Base-by-base conservation (phyloP, 2,888 invertebrate species). In the Trachelus tabidus region DNA sequence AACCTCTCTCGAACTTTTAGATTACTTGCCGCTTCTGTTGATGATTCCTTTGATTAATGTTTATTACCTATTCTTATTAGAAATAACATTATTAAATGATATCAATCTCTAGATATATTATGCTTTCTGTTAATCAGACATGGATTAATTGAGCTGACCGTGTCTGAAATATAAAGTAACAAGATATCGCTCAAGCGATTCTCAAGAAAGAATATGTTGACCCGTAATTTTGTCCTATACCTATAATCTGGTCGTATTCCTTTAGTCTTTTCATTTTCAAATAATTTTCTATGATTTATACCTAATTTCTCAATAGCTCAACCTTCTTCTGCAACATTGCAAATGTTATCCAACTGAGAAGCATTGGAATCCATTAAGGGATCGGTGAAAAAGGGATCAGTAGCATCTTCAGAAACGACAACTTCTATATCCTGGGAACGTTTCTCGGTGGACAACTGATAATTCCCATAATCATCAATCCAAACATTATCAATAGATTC, bases 401-500 rank as follows among this genome's bases (percentile, higher is more conserved):
- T 35, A 35, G 23, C 12, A 15, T 35, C 37, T 71, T 85, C 84
- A 31, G 84, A 77, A 3, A 77, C 77, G 75, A 81, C 82, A 0
- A 77, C 73, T 12, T 79, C 83, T 34, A 81, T 78, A 73, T 80
- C 82, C 11, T 81, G 77, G 37, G 78, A 15, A 71, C 11, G 12
- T 34, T 71, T 37, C 35, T 30, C 33, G 6, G 35, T 35, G 11
- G 33, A 34, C 30, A 74, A 74, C 12, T 74, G 74, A 74, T 34
- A 33, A 35, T 37, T 37, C 23, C 31, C 76, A 68, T 84, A 86
- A 77, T 87, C 83, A 37, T 84, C 79, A 30, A 86, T 81, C 85
- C 87, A 86, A n/a, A 83, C 84, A 34, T 88, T 86, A 33, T 85
- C 81, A 37, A 87, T 84, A 0, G 85, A 83, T 75, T 79, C 79